A percentile compares a stretch with the other conserved stretches of the same genome.
These are phyloP conservation scores for Ahaetulla prasina DNA, from an alignment of 2,113 vertebrate species.

Conservation along the genomic window DNA sequence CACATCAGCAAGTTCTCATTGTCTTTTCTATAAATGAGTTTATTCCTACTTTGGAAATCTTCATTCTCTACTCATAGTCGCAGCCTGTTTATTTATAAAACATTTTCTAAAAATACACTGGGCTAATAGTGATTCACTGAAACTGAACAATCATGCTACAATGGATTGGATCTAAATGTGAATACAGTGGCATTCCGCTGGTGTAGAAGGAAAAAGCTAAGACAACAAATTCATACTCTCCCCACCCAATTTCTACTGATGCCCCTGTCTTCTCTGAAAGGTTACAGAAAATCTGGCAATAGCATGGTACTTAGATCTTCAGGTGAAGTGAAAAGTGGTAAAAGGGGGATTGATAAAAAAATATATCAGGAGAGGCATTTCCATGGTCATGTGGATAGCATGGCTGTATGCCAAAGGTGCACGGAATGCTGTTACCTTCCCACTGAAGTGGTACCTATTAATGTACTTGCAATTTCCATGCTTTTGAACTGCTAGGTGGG, in stretches of 20 bases:
- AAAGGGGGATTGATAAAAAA: neutral
- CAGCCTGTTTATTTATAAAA: neutral
- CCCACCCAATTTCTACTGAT: neutral
- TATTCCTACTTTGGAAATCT: neutral
- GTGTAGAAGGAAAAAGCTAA: neutral
- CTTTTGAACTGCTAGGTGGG: neutral
- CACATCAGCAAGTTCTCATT: neutral
- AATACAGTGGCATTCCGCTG: neutral
- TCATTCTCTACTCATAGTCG: neutral
- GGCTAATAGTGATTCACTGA: neutral
- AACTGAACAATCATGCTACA: neutral
- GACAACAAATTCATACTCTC: neutral
- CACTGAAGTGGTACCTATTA: neutral
- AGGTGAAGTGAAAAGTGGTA: neutral
- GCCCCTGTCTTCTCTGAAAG: neutral
- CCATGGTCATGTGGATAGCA: neutral
- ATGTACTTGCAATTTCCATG: neutral
- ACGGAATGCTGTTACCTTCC: neutral
- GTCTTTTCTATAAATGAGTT: neutral
- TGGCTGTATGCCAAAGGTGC: neutral
- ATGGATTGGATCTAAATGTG: neutral
- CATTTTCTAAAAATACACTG: neutral
- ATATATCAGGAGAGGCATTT: neutral
- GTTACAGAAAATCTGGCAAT: neutral
- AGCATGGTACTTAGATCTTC: neutral